Evolutionary conservation across 2,113 vertebrate species (phyloP), one percentile per base, ranked within the genome.

Genomic region (Otis tarda): DNA sequence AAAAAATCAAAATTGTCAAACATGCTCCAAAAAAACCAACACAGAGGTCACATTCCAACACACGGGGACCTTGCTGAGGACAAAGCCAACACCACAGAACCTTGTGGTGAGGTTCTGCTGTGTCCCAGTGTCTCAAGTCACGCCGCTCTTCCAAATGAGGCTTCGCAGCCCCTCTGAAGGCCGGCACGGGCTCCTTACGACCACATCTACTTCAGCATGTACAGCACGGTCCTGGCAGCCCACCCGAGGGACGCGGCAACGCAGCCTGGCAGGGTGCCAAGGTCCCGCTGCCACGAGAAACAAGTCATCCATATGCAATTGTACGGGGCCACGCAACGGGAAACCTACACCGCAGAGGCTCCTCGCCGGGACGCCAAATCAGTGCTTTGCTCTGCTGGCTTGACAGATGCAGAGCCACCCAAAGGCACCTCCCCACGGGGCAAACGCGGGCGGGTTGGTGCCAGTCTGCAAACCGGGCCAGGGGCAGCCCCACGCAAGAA

Each of bases 261-360:
- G 82, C 75, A 83, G 75, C n/a, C 45, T 86, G 90, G 85, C 90
- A 90, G 52, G 64, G 19, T 50, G 23, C 17, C 27, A 18, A 57
- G 0, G 1, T 67, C 75, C 49, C n/a, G 0, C 25, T 76, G 49
- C 45, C 0, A 0, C 1, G 14, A 71, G 81, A 60, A 87, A 78
- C 89, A 68, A 87, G 83, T 86, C 88, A 92, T 81, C 92, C 92
- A 93, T 61, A 90, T 87, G 92, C 89, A 92, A 92, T 57, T 57
- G 89, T 75, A 37, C 1, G n/a, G 92, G 76, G 79, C 19, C 0
- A 83, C 76, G 76, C 22, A 47, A 81, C 50, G 53, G 96, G 92
- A 97, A 96, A 79, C 74, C 77, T 73, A 91, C 83, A 94, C 94
- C 83, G 21, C 1, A 0, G 56, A 70, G 78, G 60, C 64, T 90